phyloP scores from a whole-genome alignment of 2,113 vertebrate genomes.

The Hyla sarda region DNA sequence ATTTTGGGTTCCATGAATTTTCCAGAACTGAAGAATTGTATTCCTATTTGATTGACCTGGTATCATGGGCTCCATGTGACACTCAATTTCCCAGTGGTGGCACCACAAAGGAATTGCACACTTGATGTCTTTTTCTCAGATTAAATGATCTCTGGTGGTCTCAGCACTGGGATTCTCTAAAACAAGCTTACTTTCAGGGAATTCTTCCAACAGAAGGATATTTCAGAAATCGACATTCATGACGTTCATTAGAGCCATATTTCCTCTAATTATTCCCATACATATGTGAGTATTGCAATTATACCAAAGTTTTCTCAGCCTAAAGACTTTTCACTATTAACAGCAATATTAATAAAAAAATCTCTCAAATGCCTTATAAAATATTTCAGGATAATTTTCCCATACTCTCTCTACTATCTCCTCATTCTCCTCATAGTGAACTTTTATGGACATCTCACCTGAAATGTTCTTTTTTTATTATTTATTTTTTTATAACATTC shows the following conservation, averaged over 20 bases:
- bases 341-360: neutral
- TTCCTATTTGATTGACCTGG: no score
- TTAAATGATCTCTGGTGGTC: neutral
- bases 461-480: neutral
- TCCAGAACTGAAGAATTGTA: no score
- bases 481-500: slow-evolving; percentile 22
- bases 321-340: neutral
- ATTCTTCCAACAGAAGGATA: neutral
- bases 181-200: neutral
- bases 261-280: neutral
- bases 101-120: no score
- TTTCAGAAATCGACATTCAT: neutral
- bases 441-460: neutral
- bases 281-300: neutral
- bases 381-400: neutral
- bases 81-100: neutral
- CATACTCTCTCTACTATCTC: no score
- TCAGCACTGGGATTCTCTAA: no score
- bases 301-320: neutral
- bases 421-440: neutral
- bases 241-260: neutral
- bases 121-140: neutral
- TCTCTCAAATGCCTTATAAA: neutral
- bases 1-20: no score
- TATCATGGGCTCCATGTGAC: neutral